Percentiles rank a stretch among this genome's conserved stretches.
Evolutionary conservation across 1,140 invertebrate species (phyloP).

Genomic region (Macrobrachium nipponense): DNA sequence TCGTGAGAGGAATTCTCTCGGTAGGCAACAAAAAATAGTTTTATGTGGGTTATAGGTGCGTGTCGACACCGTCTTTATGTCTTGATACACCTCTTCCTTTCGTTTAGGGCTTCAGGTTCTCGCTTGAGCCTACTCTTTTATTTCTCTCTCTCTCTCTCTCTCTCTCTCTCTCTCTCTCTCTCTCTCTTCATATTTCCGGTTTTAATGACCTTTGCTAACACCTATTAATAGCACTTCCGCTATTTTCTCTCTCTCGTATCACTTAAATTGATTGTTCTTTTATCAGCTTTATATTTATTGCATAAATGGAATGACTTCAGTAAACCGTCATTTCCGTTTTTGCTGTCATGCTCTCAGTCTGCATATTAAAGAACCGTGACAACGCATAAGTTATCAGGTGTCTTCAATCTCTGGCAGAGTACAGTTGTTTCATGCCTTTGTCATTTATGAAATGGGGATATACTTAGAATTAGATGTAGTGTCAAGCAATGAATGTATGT

Average conservation of each 20-base stretch:
- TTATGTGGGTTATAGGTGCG: too few relatives aligned
- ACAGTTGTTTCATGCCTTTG: too few relatives aligned
- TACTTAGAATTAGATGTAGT: too few relatives aligned
- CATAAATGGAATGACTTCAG: background rate
- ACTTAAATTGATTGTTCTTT: background rate
- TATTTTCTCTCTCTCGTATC: background rate
- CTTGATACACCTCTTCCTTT: background rate
- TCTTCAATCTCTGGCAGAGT: too few relatives aligned
- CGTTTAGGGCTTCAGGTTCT: background rate
- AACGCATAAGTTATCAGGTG: too few relatives aligned
- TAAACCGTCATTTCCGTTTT: background rate
- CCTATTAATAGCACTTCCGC: background rate
- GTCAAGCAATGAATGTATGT: too few relatives aligned
- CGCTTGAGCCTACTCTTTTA: background rate
- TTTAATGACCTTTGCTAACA: background rate
- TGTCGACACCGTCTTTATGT: background rate
- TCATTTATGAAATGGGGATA: too few relatives aligned
- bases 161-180: conserved; percentile 22
- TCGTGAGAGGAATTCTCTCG: too few relatives aligned
- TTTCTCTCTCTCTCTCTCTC: conserved; percentile 19
- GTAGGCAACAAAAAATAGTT: too few relatives aligned
- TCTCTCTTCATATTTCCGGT: background rate
- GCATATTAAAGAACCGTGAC: too few relatives aligned
- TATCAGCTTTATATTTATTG: background rate
- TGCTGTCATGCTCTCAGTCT: too few relatives aligned